Evolutionary conservation across 2,888 invertebrate species (phyloP), one percentile per base, ranked within the genome.

Genomic region (Cephus sareptanus): DNA sequence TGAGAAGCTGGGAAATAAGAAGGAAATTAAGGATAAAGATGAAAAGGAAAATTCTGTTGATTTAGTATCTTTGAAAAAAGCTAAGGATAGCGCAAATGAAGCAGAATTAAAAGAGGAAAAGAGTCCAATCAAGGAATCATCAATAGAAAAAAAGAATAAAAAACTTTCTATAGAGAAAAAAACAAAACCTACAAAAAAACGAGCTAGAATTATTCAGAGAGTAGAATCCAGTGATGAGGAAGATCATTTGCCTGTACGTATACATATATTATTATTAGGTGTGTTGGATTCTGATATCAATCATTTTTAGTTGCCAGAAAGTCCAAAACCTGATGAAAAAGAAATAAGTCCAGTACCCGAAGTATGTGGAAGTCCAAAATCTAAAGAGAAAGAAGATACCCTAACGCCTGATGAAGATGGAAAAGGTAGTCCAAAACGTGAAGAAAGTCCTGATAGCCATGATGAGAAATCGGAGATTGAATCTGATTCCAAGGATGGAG

Each of bases 221-320:
- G 81, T 85, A 73, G 87, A 89, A 77, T 92, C 91, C 0, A 92
- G 91, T 76, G 91, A 91, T 13, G 90, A 92, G 79, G 92, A 91
- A 31, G 88, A 81, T 73, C 86, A 86, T 73, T 79, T 88, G 30
- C 82, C 82, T 71, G 86, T 88, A 83, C 77, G 81, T 79, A 31
- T 31, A 23, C 6, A 71, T 34, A 34, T 31, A 71, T 71, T 33
- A 71, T 30, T 71, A 71, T 76, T 73, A 33, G 37, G 4, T 23
- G 33, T 23, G 34, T 68, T 9, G 40, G 37, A 34, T 37, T 31
- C 34, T 68, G 3, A 70, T 12, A 56, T 70, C 33, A 34, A 75
- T 56, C 12, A 75, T 78, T 76, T 75, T 68, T 69, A 75, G 34
- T 34, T 81, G 70, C 78, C 75, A 79, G 69, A 77, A 78, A 79